Percentiles rank a stretch among this genome's conserved stretches.
phyloP scores from a whole-genome alignment of 2,113 vertebrate genomes.

The Protobothrops mucrosquamatus region DNA sequence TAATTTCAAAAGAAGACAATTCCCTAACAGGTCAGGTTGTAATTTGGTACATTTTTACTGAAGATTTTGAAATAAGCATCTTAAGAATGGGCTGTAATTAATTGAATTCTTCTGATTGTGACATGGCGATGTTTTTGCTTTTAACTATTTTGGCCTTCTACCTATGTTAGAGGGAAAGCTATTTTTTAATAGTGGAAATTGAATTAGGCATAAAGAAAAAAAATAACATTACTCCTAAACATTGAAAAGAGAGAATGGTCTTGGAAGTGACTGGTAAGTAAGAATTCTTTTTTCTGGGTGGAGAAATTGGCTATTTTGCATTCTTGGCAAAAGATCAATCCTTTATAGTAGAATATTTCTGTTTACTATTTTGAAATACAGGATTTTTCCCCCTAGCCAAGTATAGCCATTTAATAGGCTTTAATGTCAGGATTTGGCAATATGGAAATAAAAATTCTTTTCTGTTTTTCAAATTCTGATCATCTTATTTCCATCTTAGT shows the following conservation, averaged over 20 bases:
- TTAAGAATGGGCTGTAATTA: not conserved
- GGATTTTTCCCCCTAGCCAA: not conserved
- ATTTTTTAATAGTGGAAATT: constrained; percentile 50
- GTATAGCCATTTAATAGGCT: constrained; percentile 20
- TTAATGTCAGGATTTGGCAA: constrained; percentile 25
- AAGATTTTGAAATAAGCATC: not conserved
- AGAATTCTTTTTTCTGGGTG: constrained; percentile 44
- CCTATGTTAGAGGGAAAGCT: constrained; percentile 54
- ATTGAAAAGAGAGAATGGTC: constrained; percentile 28
- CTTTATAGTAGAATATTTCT: constrained; percentile 7
- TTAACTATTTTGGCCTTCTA: constrained; percentile 61
- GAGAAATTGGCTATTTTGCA: constrained; percentile 23
- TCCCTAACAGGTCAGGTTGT: constrained; percentile 22
- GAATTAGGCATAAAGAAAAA: constrained; percentile 47
- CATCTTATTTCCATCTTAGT: not conserved
- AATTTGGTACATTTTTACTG: not conserved
- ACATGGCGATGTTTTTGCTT: constrained; percentile 51
- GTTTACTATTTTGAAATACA: constrained; percentile 33
- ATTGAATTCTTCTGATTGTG: constrained; percentile 25
- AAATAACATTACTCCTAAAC: constrained; percentile 40
- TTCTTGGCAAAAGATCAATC: constrained; percentile 25
- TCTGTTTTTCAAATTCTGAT: not conserved
- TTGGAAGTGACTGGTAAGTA: constrained; percentile 6
- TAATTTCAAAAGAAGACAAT: constrained; percentile 41
- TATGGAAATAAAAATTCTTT: not conserved